Evolutionary conservation across 2,113 vertebrate genomes (phyloP).

Genomic region (Ophthalmolycus amberensis): DNA sequence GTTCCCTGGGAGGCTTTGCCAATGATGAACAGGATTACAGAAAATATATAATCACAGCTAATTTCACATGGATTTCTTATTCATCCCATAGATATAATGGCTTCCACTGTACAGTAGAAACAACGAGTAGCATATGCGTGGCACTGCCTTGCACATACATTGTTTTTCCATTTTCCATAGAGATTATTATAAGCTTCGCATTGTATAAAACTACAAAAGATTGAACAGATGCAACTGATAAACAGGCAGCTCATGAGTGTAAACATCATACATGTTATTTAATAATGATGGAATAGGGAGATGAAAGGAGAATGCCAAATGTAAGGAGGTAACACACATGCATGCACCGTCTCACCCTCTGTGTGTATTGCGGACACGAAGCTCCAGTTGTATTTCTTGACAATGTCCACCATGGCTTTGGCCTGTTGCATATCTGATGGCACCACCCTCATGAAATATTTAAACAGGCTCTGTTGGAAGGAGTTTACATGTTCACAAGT

Average conservation of each 20-base stretch:
- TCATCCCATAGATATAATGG: neutral
- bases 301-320: neutral
- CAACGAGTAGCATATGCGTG: neutral
- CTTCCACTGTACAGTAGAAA: neutral
- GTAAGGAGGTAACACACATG: neutral
- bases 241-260: neutral
- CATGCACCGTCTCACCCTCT: conserved; percentile 86
- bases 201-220: neutral
- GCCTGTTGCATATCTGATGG: conserved; percentile 98
- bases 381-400: conserved; percentile 98
- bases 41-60: conserved; percentile 21
- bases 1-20: conserved; percentile 15
- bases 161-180: neutral
- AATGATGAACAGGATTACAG: conserved; percentile 11
- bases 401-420: conserved; percentile 98
- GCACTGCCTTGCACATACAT: neutral
- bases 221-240: neutral
- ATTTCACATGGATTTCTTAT: conserved; percentile 17
- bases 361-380: conserved; percentile 99
- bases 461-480: conserved; percentile 87
- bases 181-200: neutral
- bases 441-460: conserved; percentile 99
- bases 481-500: conserved; percentile 30
- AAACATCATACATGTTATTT: neutral
- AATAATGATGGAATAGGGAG: neutral